Conservation (phyloP, 2,888 invertebrate genomes). For the Allacma fusca region DNA sequence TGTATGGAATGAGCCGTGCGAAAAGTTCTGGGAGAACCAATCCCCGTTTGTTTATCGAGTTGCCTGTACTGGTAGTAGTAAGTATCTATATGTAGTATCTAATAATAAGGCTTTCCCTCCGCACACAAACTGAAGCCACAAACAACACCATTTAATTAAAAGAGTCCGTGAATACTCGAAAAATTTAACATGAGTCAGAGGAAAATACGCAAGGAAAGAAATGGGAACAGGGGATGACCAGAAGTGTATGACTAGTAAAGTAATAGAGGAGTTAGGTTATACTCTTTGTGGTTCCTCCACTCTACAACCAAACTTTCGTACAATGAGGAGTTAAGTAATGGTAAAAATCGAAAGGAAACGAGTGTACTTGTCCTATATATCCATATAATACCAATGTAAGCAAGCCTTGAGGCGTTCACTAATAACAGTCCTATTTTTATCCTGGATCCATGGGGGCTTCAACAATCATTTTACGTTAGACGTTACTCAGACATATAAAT, state of each 20-base stretch:
- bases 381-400: too few relatives aligned
- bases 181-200: neutral
- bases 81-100: too few relatives aligned
- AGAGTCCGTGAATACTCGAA: neutral
- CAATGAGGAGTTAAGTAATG: too few relatives aligned
- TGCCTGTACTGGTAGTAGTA: too few relatives aligned
- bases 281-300: neutral
- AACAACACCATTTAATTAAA: neutral
- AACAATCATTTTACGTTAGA: conserved; percentile 21
- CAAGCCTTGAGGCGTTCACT: neutral
- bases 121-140: neutral
- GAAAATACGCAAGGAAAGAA: neutral
- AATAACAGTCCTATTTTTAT: conserved; percentile 4
- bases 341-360: too few relatives aligned
- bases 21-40: too few relatives aligned
- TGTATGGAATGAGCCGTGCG: too few relatives aligned
- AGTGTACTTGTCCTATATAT: too few relatives aligned
- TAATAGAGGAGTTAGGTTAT: neutral
- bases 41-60: too few relatives aligned
- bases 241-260: neutral
- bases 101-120: too few relatives aligned
- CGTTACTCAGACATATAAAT: neutral
- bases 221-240: neutral
- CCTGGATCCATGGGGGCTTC: conserved; percentile 13
- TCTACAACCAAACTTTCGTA: too few relatives aligned